Conservation (phyloP, 1,140 invertebrate species). For the Catajapyx aquilonaris region DNA sequence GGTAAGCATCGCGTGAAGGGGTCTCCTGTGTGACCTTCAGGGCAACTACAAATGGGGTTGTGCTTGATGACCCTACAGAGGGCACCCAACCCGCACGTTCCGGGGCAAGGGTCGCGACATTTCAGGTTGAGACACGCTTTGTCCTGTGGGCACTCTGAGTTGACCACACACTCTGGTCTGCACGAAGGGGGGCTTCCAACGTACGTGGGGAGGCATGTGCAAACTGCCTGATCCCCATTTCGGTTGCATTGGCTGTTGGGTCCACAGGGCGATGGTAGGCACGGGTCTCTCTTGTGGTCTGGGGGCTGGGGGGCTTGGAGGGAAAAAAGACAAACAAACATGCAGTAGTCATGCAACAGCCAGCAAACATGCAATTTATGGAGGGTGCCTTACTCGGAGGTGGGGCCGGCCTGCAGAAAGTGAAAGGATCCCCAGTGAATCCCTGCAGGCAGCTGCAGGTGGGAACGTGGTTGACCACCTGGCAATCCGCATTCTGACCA, state of each 20-base stretch:
- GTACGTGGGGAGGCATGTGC: slow-evolving; percentile 15
- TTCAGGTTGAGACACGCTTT: slow-evolving; percentile 13
- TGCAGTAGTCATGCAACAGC: slow-evolving; percentile 3
- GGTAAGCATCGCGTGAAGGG: slow-evolving; percentile 48
- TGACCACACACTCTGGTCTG: slow-evolving; percentile 9
- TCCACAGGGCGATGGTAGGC: slow-evolving; percentile 36
- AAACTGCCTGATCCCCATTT: slow-evolving; percentile 11
- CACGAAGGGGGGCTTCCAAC: slow-evolving; percentile 13
- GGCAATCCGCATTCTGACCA: too few relatives aligned
- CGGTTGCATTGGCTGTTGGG: slow-evolving; percentile 18
- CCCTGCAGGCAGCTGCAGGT: slow-evolving; percentile 20
- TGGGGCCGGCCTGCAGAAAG: slow-evolving; percentile 13
- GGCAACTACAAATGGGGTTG: slow-evolving; percentile 15
- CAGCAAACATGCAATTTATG: slow-evolving; percentile 2
- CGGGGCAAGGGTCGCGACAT: slow-evolving; percentile 15
- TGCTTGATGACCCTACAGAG: slow-evolving; percentile 16
- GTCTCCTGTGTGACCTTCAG: slow-evolving; percentile 39
- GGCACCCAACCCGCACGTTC: slow-evolving; percentile 18
- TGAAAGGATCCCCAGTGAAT: slow-evolving; percentile 22
- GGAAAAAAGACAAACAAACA: slow-evolving; percentile 7
- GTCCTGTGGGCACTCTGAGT: slow-evolving; percentile 10
- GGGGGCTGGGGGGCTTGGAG: slow-evolving; percentile 12
- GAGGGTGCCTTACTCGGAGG: slow-evolving; percentile 27
- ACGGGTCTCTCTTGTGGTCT: slow-evolving; percentile 25
- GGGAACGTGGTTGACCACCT: too few relatives aligned